Base-by-base conservation (phyloP, 1,140 invertebrate species). In the Popillia japonica region DNA sequence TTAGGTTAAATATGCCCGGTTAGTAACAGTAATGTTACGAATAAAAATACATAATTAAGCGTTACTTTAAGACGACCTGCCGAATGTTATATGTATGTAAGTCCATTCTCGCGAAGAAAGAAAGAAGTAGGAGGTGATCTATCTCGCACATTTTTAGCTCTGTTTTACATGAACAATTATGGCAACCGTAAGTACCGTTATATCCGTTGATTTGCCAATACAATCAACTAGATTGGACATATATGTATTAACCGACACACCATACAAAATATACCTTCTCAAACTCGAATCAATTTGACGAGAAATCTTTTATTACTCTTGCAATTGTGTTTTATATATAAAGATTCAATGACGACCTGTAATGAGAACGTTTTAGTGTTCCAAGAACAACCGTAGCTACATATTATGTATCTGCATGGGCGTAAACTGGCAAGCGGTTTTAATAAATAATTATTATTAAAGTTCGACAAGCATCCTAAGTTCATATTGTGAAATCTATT, bases 1-100 rank as follows among this genome's bases (percentile, higher is more conserved):
- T n/a, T 64, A 64, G 61, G 61, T 64, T 64, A 64, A 64, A 64
- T 64, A 17, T 64, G 22, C 22, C 61, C 61, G 61, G 61, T 64
- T 64, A 64, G n/a, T 64, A 9, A 64, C 17, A 64, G 61, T 64
- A 27, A 22, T 64, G 22, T 22, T 64, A 64, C 61, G 61, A 64
- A 20, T 11, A 17, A 22, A 11, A 17, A 20, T n/a, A n/a, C n/a
- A n/a, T 22, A 64, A 64, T 64, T 64, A 64, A 64, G 22, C 20
- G 17, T 64, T 64, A 27, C 17, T 27, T 64, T 1, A 64, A 64
- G 17, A 20, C 23, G 61, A 6, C 61, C 10, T 17, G 61, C 61
- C 23, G 10, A 22, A 64, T 64, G 10, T 17, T 17, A 64, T 20
- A 8, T n/a, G n/a, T n/a, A n/a, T n/a, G n/a, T n/a, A n/a, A n/a